These are phyloP conservation scores for Parambassis ranga DNA, from an alignment of 2,797 vertebrate species.

Conservation along the genomic window DNA sequence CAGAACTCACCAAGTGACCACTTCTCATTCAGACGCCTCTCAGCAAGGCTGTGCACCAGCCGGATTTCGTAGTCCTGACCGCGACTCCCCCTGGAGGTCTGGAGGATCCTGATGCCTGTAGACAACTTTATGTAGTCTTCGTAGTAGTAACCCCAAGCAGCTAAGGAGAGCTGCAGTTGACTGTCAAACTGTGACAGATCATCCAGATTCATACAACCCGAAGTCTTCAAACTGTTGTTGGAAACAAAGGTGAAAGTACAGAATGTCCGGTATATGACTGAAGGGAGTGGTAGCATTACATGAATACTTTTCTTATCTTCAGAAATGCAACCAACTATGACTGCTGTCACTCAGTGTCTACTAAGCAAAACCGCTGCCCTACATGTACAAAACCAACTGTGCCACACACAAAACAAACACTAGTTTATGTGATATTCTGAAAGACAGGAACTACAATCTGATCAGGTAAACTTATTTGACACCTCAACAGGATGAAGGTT, in stretches of 20 bases:
- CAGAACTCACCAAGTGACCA: constrained; percentile 80
- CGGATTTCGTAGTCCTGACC: constrained; percentile 85
- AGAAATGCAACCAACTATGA: not conserved
- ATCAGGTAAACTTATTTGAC: constrained; percentile 1
- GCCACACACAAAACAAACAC: constrained; percentile 17
- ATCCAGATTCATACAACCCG: constrained; percentile 83
- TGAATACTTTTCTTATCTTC: not conserved
- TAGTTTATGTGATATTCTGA: constrained; percentile 1
- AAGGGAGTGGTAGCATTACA: not conserved
- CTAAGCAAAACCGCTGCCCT: not conserved
- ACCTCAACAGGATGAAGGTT: not conserved
- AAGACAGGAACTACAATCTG: not conserved
- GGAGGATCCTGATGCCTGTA: constrained; percentile 81
- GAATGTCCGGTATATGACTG: not conserved
- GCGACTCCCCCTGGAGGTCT: constrained; percentile 76
- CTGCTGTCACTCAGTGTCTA: not conserved
- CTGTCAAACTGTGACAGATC: constrained; percentile 83
- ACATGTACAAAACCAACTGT: constrained; percentile 1
- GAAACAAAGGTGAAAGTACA: constrained; percentile 22
- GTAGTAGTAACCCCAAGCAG: constrained; percentile 85
- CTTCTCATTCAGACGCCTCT: constrained; percentile 85
- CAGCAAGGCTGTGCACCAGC: constrained; percentile 82
- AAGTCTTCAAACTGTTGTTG: constrained; percentile 75
- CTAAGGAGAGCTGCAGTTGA: constrained; percentile 82
- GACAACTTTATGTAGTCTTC: constrained; percentile 85